Evolutionary conservation across 1,140 invertebrate species (phyloP), one percentile per base, ranked within the genome.

Genomic region (Aphelinus certus): DNA sequence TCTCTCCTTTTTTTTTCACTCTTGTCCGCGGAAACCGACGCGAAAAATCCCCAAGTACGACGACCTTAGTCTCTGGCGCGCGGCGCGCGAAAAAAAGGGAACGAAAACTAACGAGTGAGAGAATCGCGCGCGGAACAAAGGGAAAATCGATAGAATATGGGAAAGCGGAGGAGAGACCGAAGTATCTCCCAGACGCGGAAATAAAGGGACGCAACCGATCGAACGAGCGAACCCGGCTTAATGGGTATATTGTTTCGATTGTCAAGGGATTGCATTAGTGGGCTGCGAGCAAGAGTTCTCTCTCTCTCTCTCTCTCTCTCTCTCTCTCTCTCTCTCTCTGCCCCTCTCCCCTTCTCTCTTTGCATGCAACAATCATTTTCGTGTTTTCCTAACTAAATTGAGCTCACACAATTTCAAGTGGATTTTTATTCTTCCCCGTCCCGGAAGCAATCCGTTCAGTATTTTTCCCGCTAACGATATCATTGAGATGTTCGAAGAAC

Each of bases 211-310:
- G 55, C n/a, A 42, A 4, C 26, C 26, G 26, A 26, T 0, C 26
- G 26, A 26, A 9, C 43, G 46, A 43, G 46, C 46, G 7, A 42
- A 26, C 42, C 7, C 48, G 46, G 47, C 9, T 74, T 69, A 74
- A 68, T 63, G 66, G 58, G 5, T 55, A 10, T 67, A 63, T 74
- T 74, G 58, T 74, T 68, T 63, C 51, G 46, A 69, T 74, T 74
- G 57, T 57, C 49, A 56, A 26, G n/a, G 46, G 10, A 60, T 67
- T 4, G 46, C 9, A 64, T 67, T 55, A 47, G 61, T 67, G 42
- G 58, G 7, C 45, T 47, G 56, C 57, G 48, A 10, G 6, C 7
- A 2, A 55, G 3, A 43, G 5, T 66, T 3, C 53, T 55, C 49
- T 26, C 26, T 26, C 26, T 26, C 26, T 26, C 26, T 26, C 26